phyloP scores from a whole-genome alignment of 2,113 vertebrate species.

The Ictalurus furcatus region DNA sequence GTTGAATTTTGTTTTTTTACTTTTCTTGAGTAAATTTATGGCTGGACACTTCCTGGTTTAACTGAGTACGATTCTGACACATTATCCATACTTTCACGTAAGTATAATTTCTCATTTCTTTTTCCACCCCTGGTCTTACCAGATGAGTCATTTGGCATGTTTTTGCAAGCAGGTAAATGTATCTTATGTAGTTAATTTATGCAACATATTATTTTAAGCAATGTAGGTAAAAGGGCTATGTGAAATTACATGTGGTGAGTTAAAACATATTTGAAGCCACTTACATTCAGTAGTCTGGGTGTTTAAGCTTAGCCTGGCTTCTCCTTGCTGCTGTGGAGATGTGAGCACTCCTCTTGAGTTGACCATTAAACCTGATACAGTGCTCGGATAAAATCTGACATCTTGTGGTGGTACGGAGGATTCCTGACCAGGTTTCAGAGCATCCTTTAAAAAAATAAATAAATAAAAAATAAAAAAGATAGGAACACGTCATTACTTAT shows the following conservation, averaged over 20 bases:
- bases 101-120: not conserved
- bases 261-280: not conserved
- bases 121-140: not conserved
- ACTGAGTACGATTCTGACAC: not conserved
- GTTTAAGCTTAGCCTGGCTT: conserved; percentile 50
- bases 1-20: not conserved
- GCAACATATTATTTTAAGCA: not conserved
- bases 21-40: not conserved
- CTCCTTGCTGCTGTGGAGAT: conserved; percentile 40
- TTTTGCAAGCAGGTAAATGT: not conserved
- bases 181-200: not conserved
- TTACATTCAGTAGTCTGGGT: conserved; percentile 29
- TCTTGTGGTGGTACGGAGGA: conserved; percentile 8
- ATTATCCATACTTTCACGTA: not conserved
- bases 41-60: not conserved
- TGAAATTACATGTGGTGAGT: not conserved
- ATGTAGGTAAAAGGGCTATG: not conserved
- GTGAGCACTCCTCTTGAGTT: not conserved
- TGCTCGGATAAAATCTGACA: conserved; percentile 24
- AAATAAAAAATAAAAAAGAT: conserved; percentile 84
- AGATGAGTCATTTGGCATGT: not conserved
- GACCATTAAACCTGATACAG: conserved; percentile 17
- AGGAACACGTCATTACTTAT: not conserved
- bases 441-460: conserved; percentile 71
- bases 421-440: not conserved